Evolutionary conservation across 2,113 vertebrate species (phyloP).

Genomic region (Xyliphius kryptos): DNA sequence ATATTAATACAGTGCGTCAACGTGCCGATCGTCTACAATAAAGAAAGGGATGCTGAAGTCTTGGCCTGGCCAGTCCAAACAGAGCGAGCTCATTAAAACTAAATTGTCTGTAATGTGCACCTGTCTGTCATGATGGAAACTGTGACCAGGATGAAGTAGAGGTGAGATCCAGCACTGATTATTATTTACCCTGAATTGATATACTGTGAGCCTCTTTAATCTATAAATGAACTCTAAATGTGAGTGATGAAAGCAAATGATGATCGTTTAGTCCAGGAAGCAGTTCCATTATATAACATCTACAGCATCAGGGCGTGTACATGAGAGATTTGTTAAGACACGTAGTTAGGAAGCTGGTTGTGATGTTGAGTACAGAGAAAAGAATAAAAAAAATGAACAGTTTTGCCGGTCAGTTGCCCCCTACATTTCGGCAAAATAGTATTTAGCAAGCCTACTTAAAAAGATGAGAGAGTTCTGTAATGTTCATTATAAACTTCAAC

Average conservation of each 20-base stretch:
- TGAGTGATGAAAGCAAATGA: neutral
- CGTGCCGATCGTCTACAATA: constrained; percentile 65
- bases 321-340: too few relatives aligned
- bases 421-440: too few relatives aligned
- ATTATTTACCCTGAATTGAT: constrained; percentile 26
- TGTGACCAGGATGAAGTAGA: constrained; percentile 13
- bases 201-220: neutral
- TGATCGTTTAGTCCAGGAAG: constrained; percentile 13
- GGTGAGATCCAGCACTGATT: constrained; percentile 23
- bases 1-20: constrained; percentile 62
- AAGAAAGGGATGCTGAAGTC: constrained; percentile 53
- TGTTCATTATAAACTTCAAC: too few relatives aligned
- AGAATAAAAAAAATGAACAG: too few relatives aligned
- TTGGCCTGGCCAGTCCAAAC: constrained; percentile 58
- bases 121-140: constrained; percentile 51
- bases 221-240: constrained; percentile 22
- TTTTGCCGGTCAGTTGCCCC: too few relatives aligned
- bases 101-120: constrained; percentile 60
- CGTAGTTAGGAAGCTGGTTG: too few relatives aligned
- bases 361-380: too few relatives aligned
- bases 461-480: too few relatives aligned
- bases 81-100: constrained; percentile 60
- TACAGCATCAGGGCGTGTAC: too few relatives aligned
- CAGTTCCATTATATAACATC: neutral
- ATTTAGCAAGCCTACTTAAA: too few relatives aligned